These are phyloP conservation scores for Lithodes maja DNA, from an alignment of 2,888 invertebrate species.

Conservation along the genomic window DNA sequence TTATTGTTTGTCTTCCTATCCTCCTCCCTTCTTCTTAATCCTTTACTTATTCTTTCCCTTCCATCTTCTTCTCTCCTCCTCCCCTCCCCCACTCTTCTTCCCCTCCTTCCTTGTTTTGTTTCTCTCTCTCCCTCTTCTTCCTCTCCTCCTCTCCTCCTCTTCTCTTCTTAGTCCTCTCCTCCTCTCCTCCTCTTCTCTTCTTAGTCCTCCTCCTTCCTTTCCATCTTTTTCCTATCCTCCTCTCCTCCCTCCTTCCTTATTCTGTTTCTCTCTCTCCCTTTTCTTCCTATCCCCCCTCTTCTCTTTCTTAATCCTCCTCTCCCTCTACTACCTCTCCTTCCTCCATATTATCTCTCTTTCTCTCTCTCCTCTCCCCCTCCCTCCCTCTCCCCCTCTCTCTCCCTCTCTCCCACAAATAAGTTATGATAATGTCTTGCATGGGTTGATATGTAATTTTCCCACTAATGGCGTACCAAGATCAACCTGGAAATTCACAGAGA, in stretches of 20 bases:
- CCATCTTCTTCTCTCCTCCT: too few species aligned
- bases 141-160: background rate
- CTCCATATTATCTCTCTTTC: too few species aligned
- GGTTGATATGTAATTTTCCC: slow-evolving; percentile 31
- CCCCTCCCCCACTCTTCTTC: background rate
- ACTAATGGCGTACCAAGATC: slow-evolving; percentile 6
- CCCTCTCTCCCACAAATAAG: background rate
- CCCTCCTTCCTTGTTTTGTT: background rate
- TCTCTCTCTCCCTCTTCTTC: background rate
- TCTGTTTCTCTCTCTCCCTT: too few species aligned
- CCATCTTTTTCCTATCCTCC: background rate
- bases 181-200: background rate
- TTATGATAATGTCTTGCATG: slow-evolving; percentile 34
- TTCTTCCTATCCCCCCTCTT: background rate
- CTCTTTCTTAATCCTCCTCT: background rate
- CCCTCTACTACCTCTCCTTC: background rate
- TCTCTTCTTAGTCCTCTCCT: background rate
- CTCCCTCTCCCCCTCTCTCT: background rate
- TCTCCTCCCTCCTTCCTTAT: too few species aligned
- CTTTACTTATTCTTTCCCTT: background rate
- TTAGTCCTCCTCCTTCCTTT: background rate
- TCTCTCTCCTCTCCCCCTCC: too few species aligned
- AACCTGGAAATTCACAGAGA: too few species aligned
- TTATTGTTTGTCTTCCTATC: background rate
- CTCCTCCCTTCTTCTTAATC: background rate